A percentile compares a stretch with the other conserved stretches of the same genome.
Conservation (phyloP, 1,140 invertebrate genomes). For the Protaetia brevitarsis region DNA sequence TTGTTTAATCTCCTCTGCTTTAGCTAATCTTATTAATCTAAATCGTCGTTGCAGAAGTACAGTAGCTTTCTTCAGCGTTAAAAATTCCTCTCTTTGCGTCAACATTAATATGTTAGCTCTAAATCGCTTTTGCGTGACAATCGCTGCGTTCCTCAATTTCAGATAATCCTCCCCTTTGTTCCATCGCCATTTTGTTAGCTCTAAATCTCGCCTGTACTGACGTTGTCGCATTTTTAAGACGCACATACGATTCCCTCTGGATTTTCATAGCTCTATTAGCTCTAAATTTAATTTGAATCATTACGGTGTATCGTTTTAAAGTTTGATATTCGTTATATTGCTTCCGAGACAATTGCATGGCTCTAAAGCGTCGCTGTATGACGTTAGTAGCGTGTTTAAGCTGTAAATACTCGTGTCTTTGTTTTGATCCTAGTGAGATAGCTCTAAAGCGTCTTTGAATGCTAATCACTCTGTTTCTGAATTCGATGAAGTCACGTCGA, state of each 20-base stretch:
- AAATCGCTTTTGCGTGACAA: slow-evolving; percentile 36
- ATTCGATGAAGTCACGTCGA: slow-evolving; percentile 40
- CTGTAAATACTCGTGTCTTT: slow-evolving; percentile 42
- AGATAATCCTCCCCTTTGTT: slow-evolving; percentile 39
- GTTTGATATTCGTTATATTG: slow-evolving; percentile 41
- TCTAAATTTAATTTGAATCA: slow-evolving; percentile 36
- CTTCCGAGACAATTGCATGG: slow-evolving; percentile 19
- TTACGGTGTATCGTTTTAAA: slow-evolving; percentile 31
- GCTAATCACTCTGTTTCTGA: slow-evolving; percentile 38
- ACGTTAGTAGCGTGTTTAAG: slow-evolving; percentile 41
- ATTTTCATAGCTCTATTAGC: slow-evolving; percentile 31
- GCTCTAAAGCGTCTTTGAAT: slow-evolving; percentile 47
- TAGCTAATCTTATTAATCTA: slow-evolving; percentile 13
- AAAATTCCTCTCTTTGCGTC: slow-evolving; percentile 19
- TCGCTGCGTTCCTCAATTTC: slow-evolving; percentile 38
- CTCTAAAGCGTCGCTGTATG: slow-evolving; percentile 41
- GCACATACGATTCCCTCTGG: slow-evolving; percentile 10
- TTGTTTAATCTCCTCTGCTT: not conserved
- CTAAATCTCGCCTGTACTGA: slow-evolving; percentile 47
- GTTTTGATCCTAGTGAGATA: slow-evolving; percentile 35
- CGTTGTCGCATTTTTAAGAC: slow-evolving; percentile 33
- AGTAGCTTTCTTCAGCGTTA: slow-evolving; percentile 29
- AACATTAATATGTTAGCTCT: slow-evolving; percentile 29
- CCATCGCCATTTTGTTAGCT: slow-evolving; percentile 27
- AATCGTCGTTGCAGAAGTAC: slow-evolving; percentile 26